Base-by-base conservation (phyloP, 2,888 invertebrate species). In the Lapara coniferarum region DNA sequence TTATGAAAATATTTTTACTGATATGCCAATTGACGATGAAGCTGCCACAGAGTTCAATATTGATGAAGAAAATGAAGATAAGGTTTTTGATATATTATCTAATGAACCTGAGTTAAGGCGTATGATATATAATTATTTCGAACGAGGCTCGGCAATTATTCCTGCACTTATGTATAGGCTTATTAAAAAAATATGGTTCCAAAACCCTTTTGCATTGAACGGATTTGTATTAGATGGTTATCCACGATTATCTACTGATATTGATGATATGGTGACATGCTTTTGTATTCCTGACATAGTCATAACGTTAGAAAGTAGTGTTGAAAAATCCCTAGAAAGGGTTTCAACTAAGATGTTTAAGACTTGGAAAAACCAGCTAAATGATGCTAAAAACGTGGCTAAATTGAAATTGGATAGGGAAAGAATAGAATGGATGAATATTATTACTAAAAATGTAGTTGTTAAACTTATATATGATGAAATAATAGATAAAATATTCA, bases 221-320 rank as follows among this genome's bases (percentile, higher is more conserved):
- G 95, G 96, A 7, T 90, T 96, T 79, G 88, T 96, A 56, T 81
- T 96, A 55, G 95, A 96, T 81, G 95, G 95, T 68, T 96, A 95
- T 86, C 96, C 96, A 10, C 94, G 90, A 81, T 83, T 94, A 71
- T 82, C 91, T 8, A 84, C 86, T 66, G 96, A 96, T 81, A 81
- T 95, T 4, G 90, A 95, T 73, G 89, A 92, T 55, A 95, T 95
- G 91, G 71, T 89, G 7, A 78, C 89, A 37, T 84, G 88, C 75
- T 92, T 84, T 78, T 89, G 93, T 52, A 90, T 96, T 67, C 96
- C 96, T 0, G 95, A 96, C 82, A 76, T 95, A 69, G 81, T 96
- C 10, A 83, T 96, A 58, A 92, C 94, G 81, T 79, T 95, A 72
- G 86, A 90, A 72, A 85, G 87, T 51, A 85, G 78, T 76, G 73